phyloP scores from a whole-genome alignment of 1,140 invertebrate species.

The Drosophila sproati region DNA sequence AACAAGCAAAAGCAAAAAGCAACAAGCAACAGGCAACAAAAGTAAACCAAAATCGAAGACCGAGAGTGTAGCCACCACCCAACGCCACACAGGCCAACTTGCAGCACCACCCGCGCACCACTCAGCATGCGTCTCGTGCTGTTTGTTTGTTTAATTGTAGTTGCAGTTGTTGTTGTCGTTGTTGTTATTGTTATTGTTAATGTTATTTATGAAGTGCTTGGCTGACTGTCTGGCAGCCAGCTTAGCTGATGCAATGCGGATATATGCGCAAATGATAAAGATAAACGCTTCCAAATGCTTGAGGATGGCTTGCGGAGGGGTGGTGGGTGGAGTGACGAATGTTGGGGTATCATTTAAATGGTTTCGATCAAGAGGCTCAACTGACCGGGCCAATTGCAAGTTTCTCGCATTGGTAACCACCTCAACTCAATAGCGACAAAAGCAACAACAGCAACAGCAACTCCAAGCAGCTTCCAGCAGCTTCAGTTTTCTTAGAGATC shows the following conservation, averaged over 20 bases:
- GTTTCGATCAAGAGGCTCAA: constrained; percentile 20
- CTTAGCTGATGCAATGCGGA: constrained; percentile 50
- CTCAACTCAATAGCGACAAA: background rate
- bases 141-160: constrained; percentile 73
- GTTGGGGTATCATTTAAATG: constrained; percentile 36
- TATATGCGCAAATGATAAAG: constrained; percentile 55
- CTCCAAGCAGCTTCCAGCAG: constrained; percentile 1
- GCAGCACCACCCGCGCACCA: background rate
- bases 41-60: constrained; percentile 8
- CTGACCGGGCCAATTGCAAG: constrained; percentile 42
- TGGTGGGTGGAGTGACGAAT: background rate
- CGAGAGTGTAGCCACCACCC: background rate
- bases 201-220: constrained; percentile 76
- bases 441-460: background rate
- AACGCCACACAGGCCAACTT: background rate
- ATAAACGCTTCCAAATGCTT: constrained; percentile 14
- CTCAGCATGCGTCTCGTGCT: constrained; percentile 53
- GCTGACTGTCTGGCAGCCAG: constrained; percentile 51
- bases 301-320: background rate
- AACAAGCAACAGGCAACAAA: constrained; percentile 6
- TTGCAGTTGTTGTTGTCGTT: constrained; percentile 44
- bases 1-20: background rate
- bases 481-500: constrained; percentile 7
- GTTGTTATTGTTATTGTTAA: constrained; percentile 40
- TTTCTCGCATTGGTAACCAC: constrained; percentile 3